phyloP scores from a whole-genome alignment of 2,888 invertebrate genomes.

The Torymus tubicola region DNA sequence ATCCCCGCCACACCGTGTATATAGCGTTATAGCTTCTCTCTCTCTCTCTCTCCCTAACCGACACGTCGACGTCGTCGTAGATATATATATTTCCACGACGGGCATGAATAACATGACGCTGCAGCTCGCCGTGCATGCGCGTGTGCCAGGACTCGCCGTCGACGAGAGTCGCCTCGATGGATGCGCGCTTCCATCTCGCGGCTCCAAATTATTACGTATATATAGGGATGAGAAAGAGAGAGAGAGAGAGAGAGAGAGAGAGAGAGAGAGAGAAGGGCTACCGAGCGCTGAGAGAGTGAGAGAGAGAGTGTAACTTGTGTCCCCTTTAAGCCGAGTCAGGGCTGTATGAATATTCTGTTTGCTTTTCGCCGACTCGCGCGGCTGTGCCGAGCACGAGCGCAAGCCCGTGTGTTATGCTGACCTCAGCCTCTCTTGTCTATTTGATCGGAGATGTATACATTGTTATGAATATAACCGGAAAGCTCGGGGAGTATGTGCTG shows the following conservation, averaged over 20 bases:
- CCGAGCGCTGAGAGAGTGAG: constrained; percentile 12
- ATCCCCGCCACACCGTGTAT: not conserved
- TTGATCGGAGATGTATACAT: constrained; percentile 46
- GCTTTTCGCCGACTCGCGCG: constrained; percentile 21
- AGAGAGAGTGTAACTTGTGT: not conserved
- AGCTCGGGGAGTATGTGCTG: not conserved
- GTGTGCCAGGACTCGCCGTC: constrained; percentile 26
- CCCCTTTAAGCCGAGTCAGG: constrained; percentile 32
- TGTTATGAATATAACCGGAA: constrained; percentile 31
- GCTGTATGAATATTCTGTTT: constrained; percentile 56
- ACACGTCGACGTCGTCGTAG: too few relatives aligned
- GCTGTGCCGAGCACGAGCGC: not conserved
- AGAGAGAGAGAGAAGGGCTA: constrained; percentile 9
- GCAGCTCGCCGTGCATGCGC: constrained; percentile 46
- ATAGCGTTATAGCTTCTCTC: not conserved
- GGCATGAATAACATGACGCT: constrained; percentile 48
- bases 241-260: constrained; percentile 8
- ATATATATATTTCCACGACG: constrained; percentile 11
- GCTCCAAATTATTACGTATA: not conserved
- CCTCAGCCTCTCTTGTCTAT: constrained; percentile 51
- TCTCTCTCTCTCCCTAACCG: not conserved
- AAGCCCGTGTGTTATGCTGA: constrained; percentile 44
- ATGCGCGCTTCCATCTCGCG: not conserved
- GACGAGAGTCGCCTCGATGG: too few relatives aligned
- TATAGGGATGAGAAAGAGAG: not conserved